Conservation (phyloP, 1,140 invertebrate species). For the Steinernema khuongi region DNA sequence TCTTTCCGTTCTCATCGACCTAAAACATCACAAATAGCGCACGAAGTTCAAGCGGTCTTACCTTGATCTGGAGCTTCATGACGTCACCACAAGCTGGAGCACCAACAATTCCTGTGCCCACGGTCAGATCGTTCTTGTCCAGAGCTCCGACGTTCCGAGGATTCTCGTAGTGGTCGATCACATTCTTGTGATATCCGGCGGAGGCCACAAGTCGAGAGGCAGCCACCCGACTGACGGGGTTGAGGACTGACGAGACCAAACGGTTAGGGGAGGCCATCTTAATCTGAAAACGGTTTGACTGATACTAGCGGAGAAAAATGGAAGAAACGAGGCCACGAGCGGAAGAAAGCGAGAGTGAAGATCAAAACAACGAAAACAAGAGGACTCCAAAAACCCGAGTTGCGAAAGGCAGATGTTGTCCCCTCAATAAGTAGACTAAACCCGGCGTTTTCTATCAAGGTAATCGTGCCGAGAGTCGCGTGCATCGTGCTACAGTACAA, state of each 20-base stretch:
- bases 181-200: constrained; percentile 64
- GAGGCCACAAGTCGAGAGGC: not conserved
- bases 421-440: not conserved
- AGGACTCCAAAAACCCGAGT: not conserved
- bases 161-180: constrained; percentile 99
- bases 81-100: constrained; percentile 99
- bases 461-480: not conserved
- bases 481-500: too few species aligned
- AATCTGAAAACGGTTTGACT: not conserved
- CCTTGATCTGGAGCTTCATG: constrained; percentile 95
- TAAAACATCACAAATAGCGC: constrained; percentile 54
- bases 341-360: too few species aligned
- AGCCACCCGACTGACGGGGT: not conserved
- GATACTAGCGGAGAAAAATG: too few species aligned
- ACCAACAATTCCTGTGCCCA: constrained; percentile 95
- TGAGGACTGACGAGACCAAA: not conserved
- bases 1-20: constrained; percentile 90
- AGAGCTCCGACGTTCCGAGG: constrained; percentile 95
- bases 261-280: not conserved
- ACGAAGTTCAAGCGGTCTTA: constrained; percentile 25
- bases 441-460: not conserved
- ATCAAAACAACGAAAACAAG: too few species aligned
- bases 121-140: constrained; percentile 85
- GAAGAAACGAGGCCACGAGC: too few species aligned
- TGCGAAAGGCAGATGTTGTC: not conserved